Percentiles rank a stretch among this genome's conserved stretches.
These are phyloP conservation scores for Camelus dromedarius DNA, from an alignment of 2,113 vertebrate genomes.

Conservation along the genomic window DNA sequence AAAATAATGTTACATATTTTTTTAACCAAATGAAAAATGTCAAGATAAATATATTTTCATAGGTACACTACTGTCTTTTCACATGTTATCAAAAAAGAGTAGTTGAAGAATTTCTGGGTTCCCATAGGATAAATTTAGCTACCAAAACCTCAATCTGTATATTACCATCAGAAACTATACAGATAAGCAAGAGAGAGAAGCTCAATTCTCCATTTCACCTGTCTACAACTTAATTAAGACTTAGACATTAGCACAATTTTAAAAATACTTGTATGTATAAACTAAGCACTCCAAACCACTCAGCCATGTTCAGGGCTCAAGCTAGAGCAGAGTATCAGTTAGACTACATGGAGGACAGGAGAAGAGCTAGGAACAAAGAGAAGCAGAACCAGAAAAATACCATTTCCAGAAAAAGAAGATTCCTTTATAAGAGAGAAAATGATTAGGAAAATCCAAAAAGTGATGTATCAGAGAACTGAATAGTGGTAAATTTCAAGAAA, in stretches of 20 bases:
- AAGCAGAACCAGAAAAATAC: neutral
- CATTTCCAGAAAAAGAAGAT: neutral
- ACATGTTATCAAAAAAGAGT: neutral
- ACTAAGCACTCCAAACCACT: neutral
- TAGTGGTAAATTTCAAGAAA: neutral
- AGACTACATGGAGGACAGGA: neutral
- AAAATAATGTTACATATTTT: neutral
- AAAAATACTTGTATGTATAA: neutral
- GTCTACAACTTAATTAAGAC: neutral
- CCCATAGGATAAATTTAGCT: neutral
- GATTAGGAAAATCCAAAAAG: neutral
- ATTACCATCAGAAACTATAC: neutral
- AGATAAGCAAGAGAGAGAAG: neutral
- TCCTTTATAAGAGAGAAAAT: neutral
- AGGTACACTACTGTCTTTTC: neutral
- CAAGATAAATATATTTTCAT: neutral
- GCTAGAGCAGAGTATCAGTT: neutral
- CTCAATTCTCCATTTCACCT: neutral
- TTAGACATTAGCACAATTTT: neutral
- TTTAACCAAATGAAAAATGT: slow-evolving; percentile 25
- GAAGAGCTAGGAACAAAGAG: neutral
- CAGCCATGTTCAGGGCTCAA: neutral
- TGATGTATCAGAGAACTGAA: neutral
- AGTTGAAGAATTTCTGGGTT: neutral
- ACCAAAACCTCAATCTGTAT: neutral